Evolutionary conservation across 1,140 invertebrate species (phyloP), one percentile per base, ranked within the genome.

Genomic region (Heterodera schachtii): DNA sequence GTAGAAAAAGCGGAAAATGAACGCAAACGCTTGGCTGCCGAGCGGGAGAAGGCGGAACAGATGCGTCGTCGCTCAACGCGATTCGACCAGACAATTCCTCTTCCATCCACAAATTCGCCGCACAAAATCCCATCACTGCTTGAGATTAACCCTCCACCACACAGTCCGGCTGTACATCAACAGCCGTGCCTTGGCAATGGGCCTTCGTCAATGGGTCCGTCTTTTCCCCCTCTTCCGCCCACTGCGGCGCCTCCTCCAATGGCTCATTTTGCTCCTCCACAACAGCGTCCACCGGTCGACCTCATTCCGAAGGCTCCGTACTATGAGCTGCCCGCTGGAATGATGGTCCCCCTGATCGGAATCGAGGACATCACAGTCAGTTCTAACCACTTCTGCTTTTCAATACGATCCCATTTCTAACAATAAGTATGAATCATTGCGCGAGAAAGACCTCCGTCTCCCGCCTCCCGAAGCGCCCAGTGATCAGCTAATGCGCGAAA

Each of bases 281-380:
- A 46, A 75, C 16, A 57, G 11, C 47, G 21, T 1, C 75, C 21
- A 7, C 44, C 71, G 11, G 67, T 81, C 11, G 81, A 73, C 80
- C 57, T 76, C 21, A 82, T 57, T 47, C 57, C 84, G 16, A 78
- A 82, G 73, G 66, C 57, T 8, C 76, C 75, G n/a, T 85, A 84
- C 69, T 81, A 81, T 78, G 75, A 81, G 47, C 57, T 81, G 46
- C 80, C 80, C 11, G 81, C 81, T 46, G 81, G 81, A 49, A 82
- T 82, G 81, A 82, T 82, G 79, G 78, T 85, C 9, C 85, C 84
- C 46, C 70, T 85, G 19, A 41, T 85, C 31, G 41, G 21, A 3
- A 11, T 77, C 8, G 84, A 85, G 43, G 73, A 80, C 43, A 44
- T 73, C 11, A 84, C 84, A 21, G 83, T 84, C 44, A 11, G 6